phyloP scores from a whole-genome alignment of 2,113 vertebrate species.

The Eulacestoma nigropectus region DNA sequence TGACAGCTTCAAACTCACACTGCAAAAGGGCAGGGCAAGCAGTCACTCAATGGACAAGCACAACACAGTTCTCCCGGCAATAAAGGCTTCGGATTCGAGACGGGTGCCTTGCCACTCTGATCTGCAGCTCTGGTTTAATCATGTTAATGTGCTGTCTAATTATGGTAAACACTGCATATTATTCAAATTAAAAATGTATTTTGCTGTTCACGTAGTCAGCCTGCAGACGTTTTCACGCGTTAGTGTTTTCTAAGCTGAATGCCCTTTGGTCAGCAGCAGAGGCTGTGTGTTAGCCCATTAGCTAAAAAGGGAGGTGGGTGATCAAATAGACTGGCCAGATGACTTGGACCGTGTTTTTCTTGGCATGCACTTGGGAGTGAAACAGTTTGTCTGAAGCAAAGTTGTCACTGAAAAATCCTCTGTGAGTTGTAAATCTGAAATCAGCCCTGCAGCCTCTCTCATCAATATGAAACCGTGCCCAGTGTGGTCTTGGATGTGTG shows the following conservation, averaged over 20 bases:
- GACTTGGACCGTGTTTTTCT: background rate
- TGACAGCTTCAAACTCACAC: slow-evolving; percentile 23
- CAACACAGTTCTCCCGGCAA: background rate
- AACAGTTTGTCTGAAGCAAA: background rate
- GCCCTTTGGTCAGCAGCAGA: slow-evolving; percentile 3
- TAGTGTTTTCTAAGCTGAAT: slow-evolving; percentile 36
- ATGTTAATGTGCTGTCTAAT: slow-evolving; percentile 64
- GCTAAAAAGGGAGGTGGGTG: background rate
- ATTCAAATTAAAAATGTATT: slow-evolving; percentile 62
- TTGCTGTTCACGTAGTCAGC: slow-evolving; percentile 13
- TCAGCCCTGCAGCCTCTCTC: background rate
- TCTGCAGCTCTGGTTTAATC: background rate
- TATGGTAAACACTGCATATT: slow-evolving; percentile 64
- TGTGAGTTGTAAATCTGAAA: background rate
- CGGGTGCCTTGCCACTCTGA: slow-evolving; percentile 11
- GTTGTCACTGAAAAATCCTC: background rate
- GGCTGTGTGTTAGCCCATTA: background rate
- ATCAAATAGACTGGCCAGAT: background rate
- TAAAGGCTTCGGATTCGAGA: background rate
- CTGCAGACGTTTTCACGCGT: background rate
- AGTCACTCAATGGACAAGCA: background rate
- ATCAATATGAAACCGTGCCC: fast-evolving
- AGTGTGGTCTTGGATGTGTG: fast-evolving
- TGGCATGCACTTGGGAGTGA: background rate
- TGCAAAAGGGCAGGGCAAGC: slow-evolving; percentile 39